Evolutionary conservation across 2,797 vertebrate species (phyloP), one percentile per base, ranked within the genome.

Genomic region (Chelon auratus): DNA sequence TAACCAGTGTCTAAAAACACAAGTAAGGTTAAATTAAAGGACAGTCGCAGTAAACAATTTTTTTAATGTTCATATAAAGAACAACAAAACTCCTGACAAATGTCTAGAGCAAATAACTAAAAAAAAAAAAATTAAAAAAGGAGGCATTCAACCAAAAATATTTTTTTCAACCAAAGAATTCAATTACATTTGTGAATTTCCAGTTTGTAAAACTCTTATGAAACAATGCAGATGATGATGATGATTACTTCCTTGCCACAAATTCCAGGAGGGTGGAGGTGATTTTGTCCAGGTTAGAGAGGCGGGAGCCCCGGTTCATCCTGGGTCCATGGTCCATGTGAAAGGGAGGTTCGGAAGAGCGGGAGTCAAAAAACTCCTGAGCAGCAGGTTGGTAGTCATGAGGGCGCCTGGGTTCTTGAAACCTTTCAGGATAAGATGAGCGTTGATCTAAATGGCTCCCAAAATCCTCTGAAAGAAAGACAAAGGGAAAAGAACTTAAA

Each of bases 251-350:
- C 73, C 91, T 90, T 53, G 88, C 68, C 20, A 95, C 88, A 54
- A 94, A 89, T 70, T 94, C 90, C 65, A 94, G 48, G 36, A 93
- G 86, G 13, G 92, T 93, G 17, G 85, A 93, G 57, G 91, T 90
- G 48, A 94, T 91, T 80, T 94, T 93, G 73, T 92, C 88, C 13
- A 93, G 85, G 62, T 76, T 92, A 26, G 90, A 83, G 67, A 73
- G 87, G 4, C 70, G 82, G 5, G 50, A n/a, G 2, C 43, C 75
- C 55, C 67, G 73, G 14, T 73, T 48, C 60, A 74, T 83, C 63
- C 75, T 48, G 33, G 68, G 15, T 50, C 72, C 62, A 15, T 22
- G 61, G 12, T 90, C 87, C 60, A 73, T 73, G 24, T 71, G 76
- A 30, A 64, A 72, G 0, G 78, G 47, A 42, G 78, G 40, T 8